Evolutionary conservation across 2,113 vertebrate genomes (phyloP).

Genomic region (Rhizomys pruinosus): DNA sequence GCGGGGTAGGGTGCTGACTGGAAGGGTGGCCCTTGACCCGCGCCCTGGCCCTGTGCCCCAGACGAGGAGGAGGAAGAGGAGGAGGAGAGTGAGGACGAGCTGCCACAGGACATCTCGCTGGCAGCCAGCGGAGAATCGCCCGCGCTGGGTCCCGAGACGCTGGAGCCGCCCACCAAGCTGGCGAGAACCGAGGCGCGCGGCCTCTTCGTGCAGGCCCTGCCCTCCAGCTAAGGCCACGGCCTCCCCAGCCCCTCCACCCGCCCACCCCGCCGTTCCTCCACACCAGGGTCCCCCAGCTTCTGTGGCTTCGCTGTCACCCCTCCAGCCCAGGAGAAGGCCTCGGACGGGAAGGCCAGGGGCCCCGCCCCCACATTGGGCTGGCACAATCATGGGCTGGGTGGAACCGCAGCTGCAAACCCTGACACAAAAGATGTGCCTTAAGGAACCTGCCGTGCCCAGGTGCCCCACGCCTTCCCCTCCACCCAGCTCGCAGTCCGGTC

Average conservation of each 20-base stretch:
- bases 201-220: slow-evolving; percentile 85
- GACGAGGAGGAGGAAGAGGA: slow-evolving; percentile 95
- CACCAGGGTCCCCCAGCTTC: slow-evolving; percentile 56
- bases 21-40: not conserved
- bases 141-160: slow-evolving; percentile 84
- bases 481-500: not conserved
- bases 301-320: slow-evolving; percentile 45
- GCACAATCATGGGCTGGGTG: slow-evolving; percentile 69
- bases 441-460: slow-evolving; percentile 72
- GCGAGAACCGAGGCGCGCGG: slow-evolving; percentile 86
- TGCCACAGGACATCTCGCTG: slow-evolving; percentile 89
- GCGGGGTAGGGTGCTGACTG: not conserved
- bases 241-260: not conserved
- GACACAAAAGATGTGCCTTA: slow-evolving; percentile 81
- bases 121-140: slow-evolving; percentile 81
- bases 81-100: slow-evolving; percentile 93
- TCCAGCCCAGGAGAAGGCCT: slow-evolving; percentile 38
- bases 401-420: slow-evolving; percentile 70
- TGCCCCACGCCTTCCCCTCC: slow-evolving; percentile 23
- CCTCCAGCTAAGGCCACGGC: slow-evolving; percentile 79
- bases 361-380: not conserved
- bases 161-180: slow-evolving; percentile 92
- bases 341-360: slow-evolving; percentile 3
- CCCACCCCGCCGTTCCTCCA: not conserved
- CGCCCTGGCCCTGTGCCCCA: slow-evolving; percentile 67